Evolutionary conservation across 2,888 invertebrate genomes (phyloP).

Genomic region (Cancer borealis): DNA sequence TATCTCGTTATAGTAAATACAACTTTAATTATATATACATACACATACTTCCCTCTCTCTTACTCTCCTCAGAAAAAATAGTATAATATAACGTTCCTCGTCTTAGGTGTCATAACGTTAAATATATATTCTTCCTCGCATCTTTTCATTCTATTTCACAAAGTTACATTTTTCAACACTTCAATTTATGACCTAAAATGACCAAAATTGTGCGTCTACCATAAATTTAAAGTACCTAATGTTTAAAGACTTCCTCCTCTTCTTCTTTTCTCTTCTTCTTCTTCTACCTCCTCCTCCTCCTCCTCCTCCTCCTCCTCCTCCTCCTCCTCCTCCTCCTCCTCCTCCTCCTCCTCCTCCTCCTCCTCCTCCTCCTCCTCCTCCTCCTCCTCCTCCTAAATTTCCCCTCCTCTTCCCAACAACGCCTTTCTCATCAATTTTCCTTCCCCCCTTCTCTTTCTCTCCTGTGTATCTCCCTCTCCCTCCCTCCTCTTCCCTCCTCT

Average conservation of each 20-base stretch:
- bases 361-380: too few species aligned
- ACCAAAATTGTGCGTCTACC: background rate
- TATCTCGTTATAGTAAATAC: too few species aligned
- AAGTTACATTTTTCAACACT: background rate
- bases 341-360: too few species aligned
- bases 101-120: too few species aligned
- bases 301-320: too few species aligned
- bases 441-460: background rate
- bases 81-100: too few species aligned
- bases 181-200: background rate
- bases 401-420: background rate
- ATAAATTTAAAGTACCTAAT: background rate
- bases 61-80: too few species aligned
- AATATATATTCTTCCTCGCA: background rate
- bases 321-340: too few species aligned
- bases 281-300: background rate
- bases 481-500: background rate
- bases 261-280: slow-evolving; percentile 3
- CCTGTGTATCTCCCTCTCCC: background rate
- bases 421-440: slow-evolving; percentile 37
- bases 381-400: background rate
- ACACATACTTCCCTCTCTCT: too few species aligned
- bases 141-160: background rate
- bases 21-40: too few species aligned
- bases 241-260: background rate